Base-by-base conservation (phyloP, 2,797 vertebrate species). In the Nannoperca obscura region DNA sequence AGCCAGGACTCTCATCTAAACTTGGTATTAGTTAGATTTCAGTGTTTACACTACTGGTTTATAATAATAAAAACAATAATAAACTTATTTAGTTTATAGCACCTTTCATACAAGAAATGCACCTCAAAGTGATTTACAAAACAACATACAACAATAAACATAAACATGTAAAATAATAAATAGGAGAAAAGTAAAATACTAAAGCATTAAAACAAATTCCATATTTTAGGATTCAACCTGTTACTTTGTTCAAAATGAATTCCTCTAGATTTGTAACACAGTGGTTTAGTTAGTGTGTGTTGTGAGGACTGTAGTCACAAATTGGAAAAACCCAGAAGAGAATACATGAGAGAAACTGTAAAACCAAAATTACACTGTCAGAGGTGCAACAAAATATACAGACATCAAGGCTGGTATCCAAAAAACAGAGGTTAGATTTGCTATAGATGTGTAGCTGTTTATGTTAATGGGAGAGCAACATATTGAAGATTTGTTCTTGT, bases 251-350 rank as follows among this genome's bases (percentile, higher is more conserved):
- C 44, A 58, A 27, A 53, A 72, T 42, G 4, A 8, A 30, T 62
- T 61, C 0, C 27, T 40, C 13, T 24, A 7, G 3, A 55, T 27
- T 5, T 13, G 2, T 10, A 10, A 40, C 3, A 1, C 38, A 52
- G 12, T 30, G 24, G 19, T 54, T 27, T 12, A 40, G 57, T n/a
- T 5, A 38, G 46, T 15, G 38, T 27, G n/a, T 49, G 19, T 2
- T 34, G 20, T 59, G n/a, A 59, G 72, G 19, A 65, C 38, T 63
- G 42, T 34, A 17, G n/a, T 36, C 40, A 40, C 44, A 54, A 73
- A 30, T 7, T 22, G 10, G 4, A 32, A 59, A 50, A 27, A 42
- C 5, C 7, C 0, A 1, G 50, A 49, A 38, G 13, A 32, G 15
- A 50, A 30, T 47, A 49, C 22, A 36, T 57, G 30, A 38, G 7